phyloP scores from a whole-genome alignment of 2,888 invertebrate species.

The Drosophila infuscata region DNA sequence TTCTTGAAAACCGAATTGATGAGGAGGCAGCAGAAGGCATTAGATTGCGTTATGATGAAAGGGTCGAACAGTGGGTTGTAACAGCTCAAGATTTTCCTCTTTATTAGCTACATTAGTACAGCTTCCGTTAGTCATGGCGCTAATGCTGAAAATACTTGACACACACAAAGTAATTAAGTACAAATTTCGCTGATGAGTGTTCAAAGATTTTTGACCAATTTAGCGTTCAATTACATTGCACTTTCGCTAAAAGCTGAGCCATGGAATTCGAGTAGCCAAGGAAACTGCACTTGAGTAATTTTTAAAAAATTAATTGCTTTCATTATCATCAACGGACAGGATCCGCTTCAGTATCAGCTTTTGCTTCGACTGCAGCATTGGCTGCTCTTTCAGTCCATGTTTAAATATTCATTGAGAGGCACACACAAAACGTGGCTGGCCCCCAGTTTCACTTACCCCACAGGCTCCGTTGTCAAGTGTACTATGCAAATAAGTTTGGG shows the following conservation, averaged over 20 bases:
- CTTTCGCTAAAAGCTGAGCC: slow-evolving; percentile 38
- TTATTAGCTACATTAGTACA: slow-evolving; percentile 1
- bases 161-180: slow-evolving; percentile 57
- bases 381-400: slow-evolving; percentile 34
- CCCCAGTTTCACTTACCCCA: background rate
- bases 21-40: background rate
- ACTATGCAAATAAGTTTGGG: slow-evolving; percentile 77
- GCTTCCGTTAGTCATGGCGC: background rate
- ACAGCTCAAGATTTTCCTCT: background rate
- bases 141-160: background rate
- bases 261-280: slow-evolving; percentile 47
- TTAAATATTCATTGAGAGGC: slow-evolving; percentile 71
- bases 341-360: slow-evolving; percentile 23
- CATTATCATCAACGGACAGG: slow-evolving; percentile 56
- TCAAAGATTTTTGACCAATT: slow-evolving; percentile 61
- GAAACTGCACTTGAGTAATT: slow-evolving; percentile 64
- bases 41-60: background rate
- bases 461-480: slow-evolving; percentile 48
- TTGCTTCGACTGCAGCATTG: slow-evolving; percentile 23
- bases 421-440: slow-evolving; percentile 18
- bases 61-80: background rate
- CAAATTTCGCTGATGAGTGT: slow-evolving; percentile 41
- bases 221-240: slow-evolving; percentile 70
- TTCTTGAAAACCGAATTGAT: background rate
- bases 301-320: slow-evolving; percentile 76